Base-by-base conservation (phyloP, 2,888 invertebrate species). In the Platycheirus rosarum region DNA sequence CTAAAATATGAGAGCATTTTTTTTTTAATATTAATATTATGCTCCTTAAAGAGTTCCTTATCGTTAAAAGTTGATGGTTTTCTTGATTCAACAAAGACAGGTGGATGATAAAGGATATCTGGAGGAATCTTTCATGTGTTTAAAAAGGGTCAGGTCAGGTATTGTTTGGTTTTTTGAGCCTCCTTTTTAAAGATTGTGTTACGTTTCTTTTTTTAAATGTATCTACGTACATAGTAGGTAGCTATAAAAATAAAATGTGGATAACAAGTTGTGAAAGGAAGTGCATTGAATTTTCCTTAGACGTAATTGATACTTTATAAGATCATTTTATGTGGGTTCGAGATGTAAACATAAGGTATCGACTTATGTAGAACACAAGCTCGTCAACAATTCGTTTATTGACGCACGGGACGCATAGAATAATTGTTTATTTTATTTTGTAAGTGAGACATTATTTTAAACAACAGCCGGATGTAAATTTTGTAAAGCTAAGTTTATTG, bases 111-210 rank as follows among this genome's bases (percentile, higher is more conserved):
- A 20, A 4, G 23, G 2, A 23, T 6, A 23, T 23, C 23, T 23
- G 23, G 23, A 23, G 2, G 6, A 23, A 4, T 23, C 23, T 23
- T 23, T 23, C n/a, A n/a, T n/a, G n/a, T n/a, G n/a, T n/a, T n/a
- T n/a, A n/a, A n/a, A n/a, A n/a, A n/a, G n/a, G n/a, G n/a, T 23
- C 23, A 23, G 6, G 23, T 60, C 44, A 44, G 44, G 29, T 44
- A 14, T 57, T 37, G n/a, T 53, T 35, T 23, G 14, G 6, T 14
- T 40, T 23, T 23, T 20, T 46, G 23, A 8, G 20, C 11, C 0
- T 40, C 3, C 23, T 29, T 40, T 42, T 60, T 23, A 14, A 29
- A 9, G 29, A 60, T 60, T 29, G 60, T 29, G n/a, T 44, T 60
- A 26, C 29, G 1, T 14, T 37, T 23, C 42, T 42, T 57, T 40